These are phyloP conservation scores for Drosophila aldrichi DNA, from an alignment of 2,888 invertebrate genomes.

Conservation along the genomic window DNA sequence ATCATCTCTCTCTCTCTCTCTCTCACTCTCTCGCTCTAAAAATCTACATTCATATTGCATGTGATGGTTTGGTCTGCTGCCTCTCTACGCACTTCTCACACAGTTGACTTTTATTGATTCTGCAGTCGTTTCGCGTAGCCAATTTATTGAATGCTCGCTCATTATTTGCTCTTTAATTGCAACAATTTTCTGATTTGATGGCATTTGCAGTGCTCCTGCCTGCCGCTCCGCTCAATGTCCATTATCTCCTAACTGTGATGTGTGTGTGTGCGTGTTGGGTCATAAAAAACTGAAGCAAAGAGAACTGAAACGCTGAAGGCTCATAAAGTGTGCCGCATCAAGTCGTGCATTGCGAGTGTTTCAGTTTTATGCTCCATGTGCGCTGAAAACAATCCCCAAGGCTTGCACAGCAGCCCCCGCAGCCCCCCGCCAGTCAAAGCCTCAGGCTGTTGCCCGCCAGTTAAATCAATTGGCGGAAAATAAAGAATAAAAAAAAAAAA, in stretches of 20 bases:
- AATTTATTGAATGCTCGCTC: slow-evolving; percentile 58
- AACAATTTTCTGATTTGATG: slow-evolving; percentile 65
- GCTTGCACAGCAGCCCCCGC: slow-evolving; percentile 11
- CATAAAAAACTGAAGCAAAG: slow-evolving; percentile 43
- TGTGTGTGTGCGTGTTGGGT: slow-evolving; percentile 31
- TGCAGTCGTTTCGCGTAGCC: slow-evolving; percentile 14
- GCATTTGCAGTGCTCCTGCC: neutral
- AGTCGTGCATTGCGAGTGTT: slow-evolving; percentile 55
- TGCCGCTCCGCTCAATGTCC: neutral
- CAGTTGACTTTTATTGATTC: neutral
- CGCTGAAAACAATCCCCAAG: slow-evolving; percentile 56
- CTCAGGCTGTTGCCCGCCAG: slow-evolving; percentile 31
- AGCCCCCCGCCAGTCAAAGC: too few species aligned
- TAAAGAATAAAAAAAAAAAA: slow-evolving; percentile 50
- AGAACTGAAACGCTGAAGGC: slow-evolving; percentile 28
- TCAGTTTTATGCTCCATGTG: slow-evolving; percentile 62
- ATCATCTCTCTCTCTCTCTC: too few species aligned
- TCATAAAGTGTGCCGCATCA: slow-evolving; percentile 63
- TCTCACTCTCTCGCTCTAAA: neutral
- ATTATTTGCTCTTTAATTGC: slow-evolving; percentile 73
- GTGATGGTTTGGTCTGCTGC: neutral
- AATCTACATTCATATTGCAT: slow-evolving; percentile 7
- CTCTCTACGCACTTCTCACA: slow-evolving; percentile 13
- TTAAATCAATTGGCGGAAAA: slow-evolving; percentile 72
- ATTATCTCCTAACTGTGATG: slow-evolving; percentile 34